Percentiles rank a stretch among this genome's conserved stretches.
Conservation (phyloP, 2,888 invertebrate genomes). For the Graphium colonna region DNA sequence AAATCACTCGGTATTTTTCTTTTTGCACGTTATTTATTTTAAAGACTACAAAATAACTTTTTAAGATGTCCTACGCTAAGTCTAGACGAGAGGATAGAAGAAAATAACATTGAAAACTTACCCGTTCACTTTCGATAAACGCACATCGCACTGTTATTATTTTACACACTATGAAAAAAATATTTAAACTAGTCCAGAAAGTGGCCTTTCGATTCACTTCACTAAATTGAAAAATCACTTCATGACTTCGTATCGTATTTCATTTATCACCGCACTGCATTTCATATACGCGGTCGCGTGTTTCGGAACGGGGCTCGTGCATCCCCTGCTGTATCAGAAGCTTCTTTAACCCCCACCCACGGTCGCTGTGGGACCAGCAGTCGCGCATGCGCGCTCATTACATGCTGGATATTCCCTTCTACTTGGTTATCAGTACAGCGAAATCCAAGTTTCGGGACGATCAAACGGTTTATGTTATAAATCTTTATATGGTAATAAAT, state of each 20-base stretch:
- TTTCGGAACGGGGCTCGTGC: conserved; percentile 8
- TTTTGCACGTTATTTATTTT: too few relatives aligned
- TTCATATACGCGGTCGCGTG: conserved; percentile 16
- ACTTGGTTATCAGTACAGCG: not conserved
- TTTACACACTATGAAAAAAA: not conserved
- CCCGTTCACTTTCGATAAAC: conserved; percentile 17
- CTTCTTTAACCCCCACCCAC: conserved; percentile 21
- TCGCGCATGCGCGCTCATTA: conserved; percentile 12
- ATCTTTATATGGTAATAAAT: too few relatives aligned
- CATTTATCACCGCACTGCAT: conserved; percentile 19
- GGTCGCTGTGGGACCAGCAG: conserved; percentile 1
- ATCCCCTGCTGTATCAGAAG: conserved; percentile 9
- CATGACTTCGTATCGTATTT: conserved; percentile 9
- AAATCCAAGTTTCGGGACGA: conserved; percentile 6
- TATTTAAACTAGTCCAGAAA: not conserved
- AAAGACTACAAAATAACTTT: too few relatives aligned
- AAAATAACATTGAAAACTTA: conserved; percentile 12
- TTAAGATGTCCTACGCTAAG: too few relatives aligned
- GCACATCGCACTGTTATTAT: conserved; percentile 8
- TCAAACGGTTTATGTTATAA: too few relatives aligned
- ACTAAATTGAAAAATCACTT: conserved; percentile 14
- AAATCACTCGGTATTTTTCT: too few relatives aligned
- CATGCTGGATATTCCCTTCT: not conserved
- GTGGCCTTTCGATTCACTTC: conserved; percentile 8
- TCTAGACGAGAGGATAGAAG: too few relatives aligned